Conservation (phyloP, 2,888 invertebrate species). For the Lypha dubia region DNA sequence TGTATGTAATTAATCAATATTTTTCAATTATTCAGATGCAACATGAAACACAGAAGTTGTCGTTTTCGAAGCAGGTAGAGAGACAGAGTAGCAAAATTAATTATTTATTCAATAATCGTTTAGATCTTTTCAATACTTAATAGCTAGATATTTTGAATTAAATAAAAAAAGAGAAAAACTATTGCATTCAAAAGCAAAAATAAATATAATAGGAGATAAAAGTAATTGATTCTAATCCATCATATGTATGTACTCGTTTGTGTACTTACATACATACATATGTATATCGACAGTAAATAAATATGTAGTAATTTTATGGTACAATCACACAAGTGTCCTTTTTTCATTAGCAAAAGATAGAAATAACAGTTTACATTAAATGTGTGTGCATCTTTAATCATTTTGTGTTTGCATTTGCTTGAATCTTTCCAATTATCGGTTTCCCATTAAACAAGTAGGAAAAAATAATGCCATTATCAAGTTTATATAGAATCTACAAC, state of each 20-base stretch:
- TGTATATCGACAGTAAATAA: not conserved
- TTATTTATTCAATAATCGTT: not conserved
- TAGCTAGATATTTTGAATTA: not conserved
- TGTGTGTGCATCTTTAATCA: not conserved
- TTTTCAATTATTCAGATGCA: not conserved
- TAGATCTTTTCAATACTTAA: not conserved
- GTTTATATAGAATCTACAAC: too few relatives aligned
- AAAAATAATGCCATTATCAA: not conserved
- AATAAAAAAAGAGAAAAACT: not conserved
- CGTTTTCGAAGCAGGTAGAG: not conserved
- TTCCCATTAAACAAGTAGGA: not conserved
- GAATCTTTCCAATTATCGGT: not conserved
- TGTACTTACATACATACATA: not conserved
- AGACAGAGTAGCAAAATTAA: not conserved
- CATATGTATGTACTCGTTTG: not conserved
- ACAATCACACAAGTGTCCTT: slow-evolving; percentile 10
- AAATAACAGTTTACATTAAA: not conserved
- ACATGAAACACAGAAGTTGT: not conserved
- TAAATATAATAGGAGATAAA: slow-evolving; percentile 1
- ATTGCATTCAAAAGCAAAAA: slow-evolving; percentile 3
- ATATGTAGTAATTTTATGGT: not conserved
- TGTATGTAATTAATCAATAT: slow-evolving; percentile 5
- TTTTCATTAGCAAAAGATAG: slow-evolving; percentile 3
- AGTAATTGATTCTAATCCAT: slow-evolving; percentile 11
- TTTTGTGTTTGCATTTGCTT: slow-evolving; percentile 1